phyloP scores from a whole-genome alignment of 2,888 invertebrate genomes.

The Drosophila cognata region DNA sequence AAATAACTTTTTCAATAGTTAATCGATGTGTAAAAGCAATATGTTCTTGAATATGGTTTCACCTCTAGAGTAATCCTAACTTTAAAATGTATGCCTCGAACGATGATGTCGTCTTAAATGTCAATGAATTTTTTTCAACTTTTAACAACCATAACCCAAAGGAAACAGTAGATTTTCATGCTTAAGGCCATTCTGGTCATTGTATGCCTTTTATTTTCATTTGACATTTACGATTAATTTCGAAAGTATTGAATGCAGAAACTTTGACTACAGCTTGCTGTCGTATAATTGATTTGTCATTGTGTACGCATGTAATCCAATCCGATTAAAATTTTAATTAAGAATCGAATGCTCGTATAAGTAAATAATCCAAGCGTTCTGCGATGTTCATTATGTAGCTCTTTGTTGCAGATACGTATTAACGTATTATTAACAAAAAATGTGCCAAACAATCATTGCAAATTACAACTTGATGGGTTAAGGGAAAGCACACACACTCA shows the following conservation, averaged over 20 bases:
- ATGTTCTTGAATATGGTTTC: background rate
- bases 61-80: background rate
- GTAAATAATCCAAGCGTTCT: slow-evolving; percentile 6
- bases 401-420: background rate
- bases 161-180: background rate
- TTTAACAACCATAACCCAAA: background rate
- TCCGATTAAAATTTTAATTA: slow-evolving; percentile 12
- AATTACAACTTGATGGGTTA: slow-evolving; percentile 4
- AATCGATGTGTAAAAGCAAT: background rate
- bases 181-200: background rate
- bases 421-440: slow-evolving; percentile 6
- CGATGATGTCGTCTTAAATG: background rate
- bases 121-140: background rate
- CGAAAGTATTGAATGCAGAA: background rate
- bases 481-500: background rate
- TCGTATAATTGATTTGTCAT: background rate
- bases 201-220: background rate
- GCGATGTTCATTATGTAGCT: background rate
- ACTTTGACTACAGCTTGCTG: background rate
- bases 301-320: slow-evolving; percentile 5
- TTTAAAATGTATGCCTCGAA: background rate
- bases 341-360: background rate
- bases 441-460: background rate
- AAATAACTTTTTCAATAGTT: background rate
- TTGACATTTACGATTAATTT: slow-evolving; percentile 2